phyloP scores from a whole-genome alignment of 30 jellyfish, hydroid and myxozoan genomes.

The Cassiopea andromeda region DNA sequence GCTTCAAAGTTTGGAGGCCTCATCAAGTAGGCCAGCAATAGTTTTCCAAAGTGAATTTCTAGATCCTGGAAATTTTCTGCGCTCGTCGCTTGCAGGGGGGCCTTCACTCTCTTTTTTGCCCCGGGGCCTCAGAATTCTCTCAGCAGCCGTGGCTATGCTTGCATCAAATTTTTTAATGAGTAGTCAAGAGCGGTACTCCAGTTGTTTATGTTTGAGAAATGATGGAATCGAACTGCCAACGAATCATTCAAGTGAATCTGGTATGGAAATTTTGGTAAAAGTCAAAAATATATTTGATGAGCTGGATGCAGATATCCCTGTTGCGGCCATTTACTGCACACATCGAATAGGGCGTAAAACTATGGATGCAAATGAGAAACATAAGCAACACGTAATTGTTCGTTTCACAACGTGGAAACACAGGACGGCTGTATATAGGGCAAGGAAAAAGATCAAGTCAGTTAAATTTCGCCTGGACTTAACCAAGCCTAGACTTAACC shows the following conservation, averaged over 20 bases:
- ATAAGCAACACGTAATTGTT: constrained; percentile 30
- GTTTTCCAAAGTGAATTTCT: too few species aligned
- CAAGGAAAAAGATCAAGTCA: constrained; percentile 6
- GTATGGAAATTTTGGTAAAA: constrained; percentile 17
- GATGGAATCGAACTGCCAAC: constrained; percentile 38
- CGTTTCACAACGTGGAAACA: constrained; percentile 51
- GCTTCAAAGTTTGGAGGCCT: too few species aligned
- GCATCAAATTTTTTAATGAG: too few species aligned
- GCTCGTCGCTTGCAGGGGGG: too few species aligned
- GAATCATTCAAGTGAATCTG: constrained; percentile 1
- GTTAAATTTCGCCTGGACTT: constrained; percentile 47
- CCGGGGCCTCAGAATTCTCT: too few species aligned
- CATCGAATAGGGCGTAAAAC: constrained; percentile 49
- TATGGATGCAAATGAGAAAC: constrained; percentile 6
- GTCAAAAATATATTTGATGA: constrained; percentile 22
- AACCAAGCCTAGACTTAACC: constrained; percentile 41
- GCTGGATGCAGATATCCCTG: constrained; percentile 31
- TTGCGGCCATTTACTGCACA: constrained; percentile 60
- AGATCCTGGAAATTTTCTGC: too few species aligned
- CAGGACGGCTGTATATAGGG: constrained; percentile 48
- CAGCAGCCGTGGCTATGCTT: too few species aligned
- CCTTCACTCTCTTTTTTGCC: too few species aligned
- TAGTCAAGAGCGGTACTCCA: constrained; percentile 6
- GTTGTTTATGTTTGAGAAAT: neutral
- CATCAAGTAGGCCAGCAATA: too few species aligned